Conservation (phyloP, 2,797 vertebrate genomes). For the Amblyopsis hoosieri region DNA sequence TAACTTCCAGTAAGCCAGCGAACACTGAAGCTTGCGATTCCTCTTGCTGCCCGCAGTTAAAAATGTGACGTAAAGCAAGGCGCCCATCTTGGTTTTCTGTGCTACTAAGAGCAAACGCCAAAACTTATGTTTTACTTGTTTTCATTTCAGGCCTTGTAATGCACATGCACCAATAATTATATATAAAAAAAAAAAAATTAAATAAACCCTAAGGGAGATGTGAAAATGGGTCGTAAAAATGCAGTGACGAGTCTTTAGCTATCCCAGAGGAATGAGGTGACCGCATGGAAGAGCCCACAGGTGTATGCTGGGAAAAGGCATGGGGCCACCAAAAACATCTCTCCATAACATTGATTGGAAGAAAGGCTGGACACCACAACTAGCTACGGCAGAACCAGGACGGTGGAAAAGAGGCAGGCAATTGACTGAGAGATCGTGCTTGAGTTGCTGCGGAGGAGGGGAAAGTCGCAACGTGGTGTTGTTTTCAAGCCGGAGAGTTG, state of each 20-base stretch:
- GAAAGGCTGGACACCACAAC: conserved; percentile 61
- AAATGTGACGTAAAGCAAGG: conserved; percentile 31
- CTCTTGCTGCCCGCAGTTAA: conserved; percentile 3
- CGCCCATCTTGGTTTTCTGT: conserved; percentile 35
- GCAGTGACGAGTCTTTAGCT: conserved; percentile 83
- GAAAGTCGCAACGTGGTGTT: conserved; percentile 47
- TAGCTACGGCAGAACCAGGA: conserved; percentile 55
- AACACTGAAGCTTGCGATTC: conserved; percentile 8
- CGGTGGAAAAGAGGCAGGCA: conserved; percentile 42
- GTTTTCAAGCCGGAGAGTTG: conserved; percentile 60
- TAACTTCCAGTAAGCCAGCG: conserved; percentile 28
- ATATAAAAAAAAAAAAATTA: conserved; percentile 70
- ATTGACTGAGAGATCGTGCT: conserved; percentile 39
- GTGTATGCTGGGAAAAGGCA: conserved; percentile 50
- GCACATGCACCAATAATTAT: conserved; percentile 80
- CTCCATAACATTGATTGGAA: conserved; percentile 64
- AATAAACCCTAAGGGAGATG: conserved; percentile 56
- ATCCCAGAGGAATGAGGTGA: conserved; percentile 71
- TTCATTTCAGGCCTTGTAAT: conserved; percentile 70
- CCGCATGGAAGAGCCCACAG: conserved; percentile 36
- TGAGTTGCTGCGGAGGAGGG: conserved; percentile 32
- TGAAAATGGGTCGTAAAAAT: conserved; percentile 81
- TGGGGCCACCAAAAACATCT: conserved; percentile 52
- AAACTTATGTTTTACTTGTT: conserved; percentile 34
- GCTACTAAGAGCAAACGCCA: conserved; percentile 46